Conservation (phyloP, 2,888 invertebrate genomes). For the Harpalus rufipes region DNA sequence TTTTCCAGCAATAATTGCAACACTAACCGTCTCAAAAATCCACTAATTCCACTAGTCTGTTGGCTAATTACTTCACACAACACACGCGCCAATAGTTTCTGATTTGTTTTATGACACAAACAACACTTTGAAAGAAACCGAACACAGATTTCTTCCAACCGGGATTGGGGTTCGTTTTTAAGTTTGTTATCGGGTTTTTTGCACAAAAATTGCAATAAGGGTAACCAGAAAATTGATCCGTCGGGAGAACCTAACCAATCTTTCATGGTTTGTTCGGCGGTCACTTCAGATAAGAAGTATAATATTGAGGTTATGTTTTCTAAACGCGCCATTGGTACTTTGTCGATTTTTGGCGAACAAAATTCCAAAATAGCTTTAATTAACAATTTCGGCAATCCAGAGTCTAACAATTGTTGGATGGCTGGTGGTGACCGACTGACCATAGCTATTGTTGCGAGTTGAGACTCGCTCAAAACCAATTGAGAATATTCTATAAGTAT, state of each 20-base stretch:
- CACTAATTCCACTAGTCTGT: slow-evolving; percentile 85
- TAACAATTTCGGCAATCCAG: slow-evolving; percentile 84
- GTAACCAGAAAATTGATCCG: slow-evolving; percentile 92
- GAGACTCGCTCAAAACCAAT: slow-evolving; percentile 81
- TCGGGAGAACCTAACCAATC: slow-evolving; percentile 92
- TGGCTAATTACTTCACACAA: slow-evolving; percentile 87
- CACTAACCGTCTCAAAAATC: slow-evolving; percentile 92
- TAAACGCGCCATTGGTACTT: slow-evolving; percentile 79
- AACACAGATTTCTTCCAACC: slow-evolving; percentile 88
- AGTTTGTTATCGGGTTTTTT: slow-evolving; percentile 72
- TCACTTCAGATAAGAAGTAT: slow-evolving; percentile 89
- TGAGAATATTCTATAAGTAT: slow-evolving; percentile 80
- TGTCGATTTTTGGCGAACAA: slow-evolving; percentile 73
- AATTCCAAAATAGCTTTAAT: slow-evolving; percentile 81
- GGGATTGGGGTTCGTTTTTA: slow-evolving; percentile 76
- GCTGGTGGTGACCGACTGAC: slow-evolving; percentile 90
- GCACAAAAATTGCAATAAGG: slow-evolving; percentile 87
- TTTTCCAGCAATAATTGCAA: slow-evolving; percentile 92
- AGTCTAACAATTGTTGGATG: slow-evolving; percentile 87
- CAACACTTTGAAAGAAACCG: slow-evolving; percentile 90
- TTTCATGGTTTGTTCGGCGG: slow-evolving; percentile 89
- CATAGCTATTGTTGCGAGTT: slow-evolving; percentile 87
- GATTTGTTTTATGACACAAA: slow-evolving; percentile 91
- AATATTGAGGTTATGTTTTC: slow-evolving; percentile 84
- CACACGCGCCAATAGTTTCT: slow-evolving; percentile 89